Conservation (phyloP, 1,140 invertebrate species). For the Atta cephalotes region DNA sequence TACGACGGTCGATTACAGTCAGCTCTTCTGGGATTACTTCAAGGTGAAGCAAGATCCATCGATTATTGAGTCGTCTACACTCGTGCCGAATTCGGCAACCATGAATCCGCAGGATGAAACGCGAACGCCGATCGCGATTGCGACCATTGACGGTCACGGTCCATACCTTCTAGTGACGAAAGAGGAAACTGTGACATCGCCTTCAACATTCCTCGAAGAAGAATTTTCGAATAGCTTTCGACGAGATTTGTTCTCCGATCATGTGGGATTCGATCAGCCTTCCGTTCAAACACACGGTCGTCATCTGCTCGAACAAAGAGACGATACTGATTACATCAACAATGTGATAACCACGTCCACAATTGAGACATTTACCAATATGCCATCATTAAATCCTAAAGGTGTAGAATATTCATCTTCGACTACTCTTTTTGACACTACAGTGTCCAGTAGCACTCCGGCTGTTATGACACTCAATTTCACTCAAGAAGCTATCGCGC, state of each 20-base stretch:
- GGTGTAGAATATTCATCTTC: neutral
- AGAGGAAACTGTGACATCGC: slow-evolving; percentile 39
- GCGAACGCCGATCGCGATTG: slow-evolving; percentile 44
- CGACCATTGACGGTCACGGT: slow-evolving; percentile 45
- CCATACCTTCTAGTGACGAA: slow-evolving; percentile 51
- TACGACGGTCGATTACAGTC: slow-evolving; percentile 58
- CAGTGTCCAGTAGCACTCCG: slow-evolving; percentile 5
- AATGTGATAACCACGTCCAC: slow-evolving; percentile 25
- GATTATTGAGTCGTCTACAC: neutral
- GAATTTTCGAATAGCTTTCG: neutral
- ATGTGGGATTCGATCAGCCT: neutral
- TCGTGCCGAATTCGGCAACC: slow-evolving; percentile 7
- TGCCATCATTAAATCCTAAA: neutral
- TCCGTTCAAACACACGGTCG: neutral
- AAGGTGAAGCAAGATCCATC: slow-evolving; percentile 68
- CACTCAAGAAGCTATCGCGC: slow-evolving; percentile 28
- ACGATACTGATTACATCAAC: neutral
- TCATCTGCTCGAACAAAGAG: slow-evolving; percentile 8
- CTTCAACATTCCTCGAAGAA: neutral
- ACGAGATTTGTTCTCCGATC: slow-evolving; percentile 12
- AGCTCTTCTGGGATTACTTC: slow-evolving; percentile 79
- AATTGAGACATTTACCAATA: neutral
- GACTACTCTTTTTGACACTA: neutral
- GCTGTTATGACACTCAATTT: slow-evolving; percentile 36
- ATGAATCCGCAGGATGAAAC: slow-evolving; percentile 10